A percentile compares a stretch with the other conserved stretches of the same genome.
These are phyloP conservation scores for Uloborus diversus DNA, from an alignment of 1,140 invertebrate genomes.

Conservation along the genomic window DNA sequence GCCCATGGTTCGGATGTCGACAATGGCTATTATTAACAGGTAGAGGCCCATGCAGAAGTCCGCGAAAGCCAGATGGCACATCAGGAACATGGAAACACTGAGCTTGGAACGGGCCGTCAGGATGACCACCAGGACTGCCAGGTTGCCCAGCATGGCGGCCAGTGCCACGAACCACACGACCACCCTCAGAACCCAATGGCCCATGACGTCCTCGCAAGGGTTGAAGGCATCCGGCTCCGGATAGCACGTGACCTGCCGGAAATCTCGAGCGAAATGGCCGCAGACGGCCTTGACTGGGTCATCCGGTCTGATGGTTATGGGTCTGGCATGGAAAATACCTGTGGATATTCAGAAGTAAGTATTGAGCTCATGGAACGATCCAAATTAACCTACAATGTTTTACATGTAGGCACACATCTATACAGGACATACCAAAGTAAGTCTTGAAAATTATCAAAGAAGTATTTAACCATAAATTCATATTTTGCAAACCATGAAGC, in stretches of 20 bases:
- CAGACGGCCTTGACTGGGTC: slow-evolving; percentile 64
- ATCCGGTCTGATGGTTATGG: slow-evolving; percentile 23
- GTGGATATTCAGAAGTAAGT: no score
- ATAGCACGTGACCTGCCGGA: slow-evolving; percentile 73
- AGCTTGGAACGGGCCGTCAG: slow-evolving; percentile 71
- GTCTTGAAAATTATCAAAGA: no score
- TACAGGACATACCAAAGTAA: no score
- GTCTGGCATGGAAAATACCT: slow-evolving; percentile 30
- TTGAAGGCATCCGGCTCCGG: slow-evolving; percentile 86
- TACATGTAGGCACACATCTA: no score
- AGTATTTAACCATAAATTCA: no score
- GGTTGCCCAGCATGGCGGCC: slow-evolving; percentile 76
- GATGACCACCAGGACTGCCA: slow-evolving; percentile 79
- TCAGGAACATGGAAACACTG: slow-evolving; percentile 80
- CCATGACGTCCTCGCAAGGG: slow-evolving; percentile 91
- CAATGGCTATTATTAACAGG: slow-evolving; percentile 81
- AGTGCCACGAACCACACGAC: slow-evolving; percentile 83
- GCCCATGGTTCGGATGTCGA: slow-evolving; percentile 82
- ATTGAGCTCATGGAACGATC: no score
- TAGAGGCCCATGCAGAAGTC: slow-evolving; percentile 87
- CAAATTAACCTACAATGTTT: no score
- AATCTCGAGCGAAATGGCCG: slow-evolving; percentile 70
- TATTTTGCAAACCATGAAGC: no score
- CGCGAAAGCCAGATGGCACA: slow-evolving; percentile 88
- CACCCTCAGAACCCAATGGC: slow-evolving; percentile 77